These are phyloP conservation scores for Ianthella basta DNA, from an alignment of 37 sponge, comb jelly and placozoan genomes.

Conservation along the genomic window DNA sequence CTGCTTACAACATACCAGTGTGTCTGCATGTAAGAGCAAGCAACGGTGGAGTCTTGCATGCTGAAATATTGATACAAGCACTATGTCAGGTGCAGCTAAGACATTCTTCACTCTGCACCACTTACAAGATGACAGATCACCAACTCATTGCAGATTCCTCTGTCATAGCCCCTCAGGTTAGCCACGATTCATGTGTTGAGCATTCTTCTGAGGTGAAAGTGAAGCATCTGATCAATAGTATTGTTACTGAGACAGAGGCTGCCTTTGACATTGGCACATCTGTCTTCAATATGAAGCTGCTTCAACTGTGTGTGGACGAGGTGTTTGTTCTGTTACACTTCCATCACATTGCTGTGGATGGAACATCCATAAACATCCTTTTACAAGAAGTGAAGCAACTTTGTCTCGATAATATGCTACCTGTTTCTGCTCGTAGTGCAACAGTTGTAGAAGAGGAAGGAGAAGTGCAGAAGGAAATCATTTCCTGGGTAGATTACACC, in stretches of 20 bases:
- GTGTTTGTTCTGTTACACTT: slow-evolving; percentile 23
- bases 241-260: too few species aligned
- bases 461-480: too few species aligned
- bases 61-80: neutral
- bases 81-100: neutral
- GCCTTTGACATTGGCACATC: neutral
- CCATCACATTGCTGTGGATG: slow-evolving; percentile 46
- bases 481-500: too few species aligned
- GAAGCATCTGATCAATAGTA: too few species aligned
- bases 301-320: neutral
- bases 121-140: neutral
- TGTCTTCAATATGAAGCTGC: neutral
- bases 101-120: neutral
- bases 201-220: too few species aligned
- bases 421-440: too few species aligned
- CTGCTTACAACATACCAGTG: slow-evolving; percentile 14
- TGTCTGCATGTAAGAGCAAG: neutral
- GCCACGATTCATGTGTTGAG: too few species aligned
- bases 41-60: neutral
- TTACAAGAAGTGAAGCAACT: neutral
- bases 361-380: slow-evolving; percentile 10
- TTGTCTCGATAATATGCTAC: too few species aligned
- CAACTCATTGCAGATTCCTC: neutral
- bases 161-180: neutral
- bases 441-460: too few species aligned